Evolutionary conservation across 2,797 vertebrate species (phyloP).

Genomic region (Knipowitschia caucasica): DNA sequence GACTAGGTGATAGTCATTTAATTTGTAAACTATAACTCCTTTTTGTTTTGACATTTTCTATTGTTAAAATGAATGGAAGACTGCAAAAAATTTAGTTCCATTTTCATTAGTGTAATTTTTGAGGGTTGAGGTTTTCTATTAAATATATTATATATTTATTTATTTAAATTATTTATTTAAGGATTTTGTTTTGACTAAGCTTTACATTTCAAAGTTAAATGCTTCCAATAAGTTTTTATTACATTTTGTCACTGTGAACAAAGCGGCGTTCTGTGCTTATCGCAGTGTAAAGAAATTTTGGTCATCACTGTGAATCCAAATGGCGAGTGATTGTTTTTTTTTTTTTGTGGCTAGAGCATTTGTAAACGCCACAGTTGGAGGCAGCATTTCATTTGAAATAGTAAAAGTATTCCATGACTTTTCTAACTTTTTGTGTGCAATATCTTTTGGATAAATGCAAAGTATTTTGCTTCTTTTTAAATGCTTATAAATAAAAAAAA

Average conservation of each 20-base stretch:
- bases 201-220: constrained; percentile 2
- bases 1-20: no score
- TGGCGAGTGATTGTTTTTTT: background rate
- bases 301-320: constrained; percentile 21
- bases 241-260: constrained; percentile 48
- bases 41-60: background rate
- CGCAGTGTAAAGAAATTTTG: constrained; percentile 5
- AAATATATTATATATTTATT: constrained; percentile 40
- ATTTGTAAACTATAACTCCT: no score
- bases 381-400: background rate
- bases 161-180: constrained; percentile 38
- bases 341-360: constrained; percentile 9
- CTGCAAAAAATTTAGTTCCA: background rate
- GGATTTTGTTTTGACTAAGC: constrained; percentile 22
- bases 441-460: background rate
- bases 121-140: constrained; percentile 26
- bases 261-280: constrained; percentile 12
- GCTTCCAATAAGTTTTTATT: constrained; percentile 13
- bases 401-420: no score
- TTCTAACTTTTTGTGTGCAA: no score
- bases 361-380: background rate
- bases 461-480: background rate
- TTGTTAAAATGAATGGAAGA: constrained; percentile 3
- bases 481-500: background rate
- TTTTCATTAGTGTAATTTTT: background rate